These are phyloP conservation scores for Mythimna albipuncta DNA, from an alignment of 2,888 invertebrate species.

Conservation along the genomic window DNA sequence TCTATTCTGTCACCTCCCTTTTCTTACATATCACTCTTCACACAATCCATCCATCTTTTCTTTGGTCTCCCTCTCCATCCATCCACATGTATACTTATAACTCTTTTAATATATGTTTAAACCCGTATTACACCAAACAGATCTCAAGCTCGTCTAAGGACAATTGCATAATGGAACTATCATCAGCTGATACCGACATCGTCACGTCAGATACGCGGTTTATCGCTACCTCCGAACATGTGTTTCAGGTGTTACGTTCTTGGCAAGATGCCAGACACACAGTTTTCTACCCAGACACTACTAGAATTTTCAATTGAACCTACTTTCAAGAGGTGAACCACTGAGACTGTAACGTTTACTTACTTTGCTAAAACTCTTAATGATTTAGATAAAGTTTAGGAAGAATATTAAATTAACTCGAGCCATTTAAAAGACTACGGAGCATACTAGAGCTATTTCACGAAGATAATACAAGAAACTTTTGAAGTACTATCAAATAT, in stretches of 20 bases:
- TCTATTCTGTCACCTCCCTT: too few species aligned
- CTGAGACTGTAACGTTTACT: slow-evolving; percentile 21
- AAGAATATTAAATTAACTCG: background rate
- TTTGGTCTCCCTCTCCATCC: too few species aligned
- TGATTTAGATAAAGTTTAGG: background rate
- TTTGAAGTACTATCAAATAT: background rate
- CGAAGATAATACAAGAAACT: background rate
- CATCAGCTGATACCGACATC: slow-evolving; percentile 17
- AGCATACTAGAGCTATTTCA: background rate
- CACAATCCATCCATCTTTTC: too few species aligned
- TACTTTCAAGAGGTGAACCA: slow-evolving; percentile 16
- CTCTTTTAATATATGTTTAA: too few species aligned
- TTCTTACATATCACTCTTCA: too few species aligned
- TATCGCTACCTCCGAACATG: slow-evolving; percentile 30
- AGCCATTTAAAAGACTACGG: background rate
- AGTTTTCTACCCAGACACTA: slow-evolving; percentile 18
- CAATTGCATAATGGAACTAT: slow-evolving; percentile 14
- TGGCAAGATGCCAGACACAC: slow-evolving; percentile 42
- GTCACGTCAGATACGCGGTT: slow-evolving; percentile 13
- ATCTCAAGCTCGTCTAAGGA: background rate
- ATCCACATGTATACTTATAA: too few species aligned
- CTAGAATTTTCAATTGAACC: slow-evolving; percentile 44
- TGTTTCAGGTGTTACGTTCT: slow-evolving; percentile 35
- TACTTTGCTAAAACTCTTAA: slow-evolving; percentile 8
- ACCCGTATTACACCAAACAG: too few species aligned